These are phyloP conservation scores for Archaeoteleia sp. DNA, from an alignment of 2,888 invertebrate genomes.

Conservation along the genomic window DNA sequence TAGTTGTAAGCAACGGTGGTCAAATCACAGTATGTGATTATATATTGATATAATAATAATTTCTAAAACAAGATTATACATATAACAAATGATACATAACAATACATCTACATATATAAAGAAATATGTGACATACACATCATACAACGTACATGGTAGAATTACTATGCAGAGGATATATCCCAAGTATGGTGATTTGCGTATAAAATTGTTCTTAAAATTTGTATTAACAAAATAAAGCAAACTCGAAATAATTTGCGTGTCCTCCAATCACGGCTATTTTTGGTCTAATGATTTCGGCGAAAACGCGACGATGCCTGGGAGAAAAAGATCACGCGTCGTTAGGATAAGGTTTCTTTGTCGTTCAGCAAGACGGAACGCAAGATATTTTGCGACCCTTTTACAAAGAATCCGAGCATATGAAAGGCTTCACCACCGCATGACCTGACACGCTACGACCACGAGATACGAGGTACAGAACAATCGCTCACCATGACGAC, in stretches of 20 bases:
- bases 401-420: slow-evolving; percentile 38
- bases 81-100: too few relatives aligned
- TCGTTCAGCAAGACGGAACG: slow-evolving; percentile 26
- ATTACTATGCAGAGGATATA: too few relatives aligned
- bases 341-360: slow-evolving; percentile 37
- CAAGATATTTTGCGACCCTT: slow-evolving; percentile 33
- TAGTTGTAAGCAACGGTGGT: too few relatives aligned
- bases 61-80: too few relatives aligned
- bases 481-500: slow-evolving; percentile 13
- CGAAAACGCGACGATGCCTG: slow-evolving; percentile 4
- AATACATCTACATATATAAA: too few relatives aligned
- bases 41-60: too few relatives aligned
- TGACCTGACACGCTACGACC: slow-evolving; percentile 24
- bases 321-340: slow-evolving; percentile 20
- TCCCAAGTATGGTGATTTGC: too few relatives aligned
- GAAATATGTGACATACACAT: too few relatives aligned
- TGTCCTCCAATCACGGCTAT: not conserved
- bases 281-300: slow-evolving; percentile 10
- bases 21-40: too few relatives aligned
- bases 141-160: too few relatives aligned
- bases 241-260: not conserved
- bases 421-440: slow-evolving; percentile 37
- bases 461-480: slow-evolving; percentile 21
- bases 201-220: too few relatives aligned
- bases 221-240: too few relatives aligned